A percentile compares a stretch with the other conserved stretches of the same genome.
Conservation (phyloP, 2,888 invertebrate genomes). For the Eretmocerus hayati region DNA sequence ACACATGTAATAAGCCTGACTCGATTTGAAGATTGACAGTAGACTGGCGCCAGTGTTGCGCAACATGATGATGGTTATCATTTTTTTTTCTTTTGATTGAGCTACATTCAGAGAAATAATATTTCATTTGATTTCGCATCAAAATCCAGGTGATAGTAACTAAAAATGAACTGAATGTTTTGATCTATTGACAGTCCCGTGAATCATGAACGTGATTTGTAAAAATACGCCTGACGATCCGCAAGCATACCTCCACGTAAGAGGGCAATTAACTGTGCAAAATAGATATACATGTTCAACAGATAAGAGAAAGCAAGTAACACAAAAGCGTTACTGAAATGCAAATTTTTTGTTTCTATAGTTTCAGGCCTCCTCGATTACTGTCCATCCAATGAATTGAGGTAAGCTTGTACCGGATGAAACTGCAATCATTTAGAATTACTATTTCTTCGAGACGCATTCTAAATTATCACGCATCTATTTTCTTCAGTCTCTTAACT, state of each 20-base stretch:
- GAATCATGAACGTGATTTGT: too few relatives aligned
- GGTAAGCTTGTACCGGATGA: conserved; percentile 20
- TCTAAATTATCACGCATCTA: conserved; percentile 11
- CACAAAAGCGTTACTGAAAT: conserved; percentile 15
- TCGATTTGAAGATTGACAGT: conserved; percentile 1
- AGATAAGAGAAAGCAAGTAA: conserved; percentile 20
- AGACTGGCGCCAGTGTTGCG: conserved; percentile 6
- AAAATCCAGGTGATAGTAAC: too few relatives aligned
- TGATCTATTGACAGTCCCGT: too few relatives aligned
- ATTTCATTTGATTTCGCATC: too few relatives aligned
- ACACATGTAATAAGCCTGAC: not conserved
- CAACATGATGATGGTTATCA: conserved; percentile 4
- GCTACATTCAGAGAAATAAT: too few relatives aligned
- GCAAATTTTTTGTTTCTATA: conserved; percentile 4
- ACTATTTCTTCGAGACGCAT: conserved; percentile 20
- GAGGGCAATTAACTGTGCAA: conserved; percentile 6
- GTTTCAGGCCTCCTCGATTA: too few relatives aligned
- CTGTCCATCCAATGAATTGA: conserved; percentile 4
- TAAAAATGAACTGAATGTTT: too few relatives aligned
- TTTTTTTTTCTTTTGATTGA: not conserved
- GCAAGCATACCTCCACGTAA: too few relatives aligned
- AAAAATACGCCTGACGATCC: too few relatives aligned
- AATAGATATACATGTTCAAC: conserved; percentile 16
- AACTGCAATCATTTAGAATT: conserved; percentile 15
- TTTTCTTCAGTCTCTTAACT: conserved; percentile 15